Evolutionary conservation across 2,888 invertebrate genomes (phyloP).

Genomic region (Elmis aenea): DNA sequence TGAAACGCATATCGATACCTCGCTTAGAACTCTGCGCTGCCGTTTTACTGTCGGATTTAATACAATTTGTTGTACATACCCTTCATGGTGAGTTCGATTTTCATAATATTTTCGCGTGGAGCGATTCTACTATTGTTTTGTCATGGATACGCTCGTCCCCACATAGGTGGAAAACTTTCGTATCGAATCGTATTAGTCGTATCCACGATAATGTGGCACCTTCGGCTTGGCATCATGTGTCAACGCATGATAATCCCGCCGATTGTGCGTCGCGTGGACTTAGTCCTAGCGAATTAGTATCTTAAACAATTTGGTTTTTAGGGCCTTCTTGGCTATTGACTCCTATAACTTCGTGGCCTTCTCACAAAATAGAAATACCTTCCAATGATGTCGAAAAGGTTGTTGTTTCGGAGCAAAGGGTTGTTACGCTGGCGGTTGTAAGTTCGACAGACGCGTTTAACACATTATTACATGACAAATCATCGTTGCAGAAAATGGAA

Average conservation of each 20-base stretch:
- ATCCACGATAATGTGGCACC: slow-evolving; percentile 9
- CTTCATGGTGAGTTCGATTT: slow-evolving; percentile 7
- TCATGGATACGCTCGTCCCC: slow-evolving; percentile 15
- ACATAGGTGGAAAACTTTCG: slow-evolving; percentile 17
- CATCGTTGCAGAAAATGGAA: not conserved
- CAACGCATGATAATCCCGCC: slow-evolving; percentile 9
- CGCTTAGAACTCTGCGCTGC: no score
- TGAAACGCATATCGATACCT: slow-evolving; percentile 9
- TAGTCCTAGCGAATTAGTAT: slow-evolving; percentile 6
- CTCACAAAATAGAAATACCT: no score
- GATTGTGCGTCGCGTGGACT: slow-evolving; percentile 13
- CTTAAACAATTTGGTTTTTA: slow-evolving; percentile 3
- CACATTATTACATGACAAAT: no score
- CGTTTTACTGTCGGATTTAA: slow-evolving; percentile 5
- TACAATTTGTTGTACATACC: not conserved
- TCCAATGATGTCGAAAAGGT: no score
- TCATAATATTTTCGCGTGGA: slow-evolving; percentile 13
- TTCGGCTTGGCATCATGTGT: slow-evolving; percentile 9
- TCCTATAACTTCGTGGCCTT: no score
- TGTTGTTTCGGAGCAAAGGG: no score
- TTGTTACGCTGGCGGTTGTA: no score
- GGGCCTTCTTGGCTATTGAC: not conserved
- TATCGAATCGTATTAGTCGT: slow-evolving; percentile 13
- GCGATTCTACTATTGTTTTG: slow-evolving; percentile 15
- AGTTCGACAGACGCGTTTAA: no score